Evolutionary conservation across 2,113 vertebrate species (phyloP), one percentile per base, ranked within the genome.

Genomic region (Ictalurus furcatus): DNA sequence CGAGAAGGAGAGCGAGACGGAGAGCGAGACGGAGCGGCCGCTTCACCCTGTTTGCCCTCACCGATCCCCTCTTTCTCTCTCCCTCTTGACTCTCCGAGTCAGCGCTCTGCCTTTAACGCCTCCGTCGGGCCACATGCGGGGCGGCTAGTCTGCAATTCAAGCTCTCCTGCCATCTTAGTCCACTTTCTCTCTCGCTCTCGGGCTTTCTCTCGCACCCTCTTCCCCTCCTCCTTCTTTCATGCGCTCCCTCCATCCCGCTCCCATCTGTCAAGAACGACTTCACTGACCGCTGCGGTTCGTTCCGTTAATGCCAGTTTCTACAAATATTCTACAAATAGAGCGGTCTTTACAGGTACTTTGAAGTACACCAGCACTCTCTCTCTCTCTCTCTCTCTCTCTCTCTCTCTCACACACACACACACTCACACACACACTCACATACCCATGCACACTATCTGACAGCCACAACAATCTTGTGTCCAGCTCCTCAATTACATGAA

Each of bases 101-200:
- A 85, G 54, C 71, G 30, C 56, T 34, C 86, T 69, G 73, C 80
- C 71, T 89, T 87, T 90, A 93, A 94, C 93, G 93, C 92, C 92
- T 93, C 92, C 78, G 90, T 92, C 69, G 93, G 94, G 94, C 95
- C 95, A 95, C 95, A 96, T 92, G 94, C 95, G 92, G 94, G 92
- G 94, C 89, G 90, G 92, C 89, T 92, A 92, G 93, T 93, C 95
- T 94, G 94, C 94, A 93, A 95, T 95, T 93, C 92, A 92, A 95
- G 92, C 94, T 95, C 93, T 93, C 93, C 92, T 93, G 93, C 94
- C 93, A 94, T 94, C 94, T 94, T 92, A 93, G 92, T 94, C 93
- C 81, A 85, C 90, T 89, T 92, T 89, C 90, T 88, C 92, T 90
- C 84, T 56, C 79, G 91, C 61, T 90, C 88, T 87, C 89, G 92